Base-by-base conservation (phyloP, 37 sponge, comb jelly and placozoan species). In the Theonella swinhoei region DNA sequence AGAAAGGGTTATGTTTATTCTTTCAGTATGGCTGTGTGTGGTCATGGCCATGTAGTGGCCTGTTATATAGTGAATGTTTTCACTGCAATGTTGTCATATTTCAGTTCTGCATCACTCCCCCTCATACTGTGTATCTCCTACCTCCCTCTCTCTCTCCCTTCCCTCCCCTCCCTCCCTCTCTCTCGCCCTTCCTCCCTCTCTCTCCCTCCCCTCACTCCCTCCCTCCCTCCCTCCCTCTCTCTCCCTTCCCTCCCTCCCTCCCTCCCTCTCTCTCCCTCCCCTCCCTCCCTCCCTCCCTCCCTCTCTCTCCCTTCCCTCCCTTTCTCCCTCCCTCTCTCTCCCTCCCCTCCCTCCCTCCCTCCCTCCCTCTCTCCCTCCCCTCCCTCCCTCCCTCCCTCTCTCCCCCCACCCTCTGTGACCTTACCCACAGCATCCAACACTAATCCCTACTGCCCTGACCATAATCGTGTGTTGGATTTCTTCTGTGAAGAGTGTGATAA, bases 401-500 rank as follows among this genome's bases (percentile, higher is more conserved):
- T 29, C 66, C 66, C 30, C 33, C 69, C 34, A 3, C 69, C 69
- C 69, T 4, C 69, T 1, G 20, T 4, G 20, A 20, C 30, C 33
- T 28, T 28, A 63, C 64, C 24, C 64, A 58, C 60, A 58, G 17
- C n/a, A n/a, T n/a, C n/a, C 42, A 25, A 8, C 39, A 19, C 61
- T 3, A 61, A 35, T 32, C 72, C 82, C 39, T 26, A 33, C 1
- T 83, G 84, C 42, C 19, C 31, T 22, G 7, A 47, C 7, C 84
- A 83, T 40, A 29, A 67, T n/a, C 30, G 37, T 24, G 59, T 17
- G 9, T 29, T 83, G 35, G 75, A 75, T 7, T 75, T 75, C 25
- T 83, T 75, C 68, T 83, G 84, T 33, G 34, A 67, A 42, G 66
- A 62, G 1, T 40, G 43, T 43, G 76, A 83, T 37, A 35, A 42